Base-by-base conservation (phyloP, 2,113 vertebrate species). In the Grantiella picta region DNA sequence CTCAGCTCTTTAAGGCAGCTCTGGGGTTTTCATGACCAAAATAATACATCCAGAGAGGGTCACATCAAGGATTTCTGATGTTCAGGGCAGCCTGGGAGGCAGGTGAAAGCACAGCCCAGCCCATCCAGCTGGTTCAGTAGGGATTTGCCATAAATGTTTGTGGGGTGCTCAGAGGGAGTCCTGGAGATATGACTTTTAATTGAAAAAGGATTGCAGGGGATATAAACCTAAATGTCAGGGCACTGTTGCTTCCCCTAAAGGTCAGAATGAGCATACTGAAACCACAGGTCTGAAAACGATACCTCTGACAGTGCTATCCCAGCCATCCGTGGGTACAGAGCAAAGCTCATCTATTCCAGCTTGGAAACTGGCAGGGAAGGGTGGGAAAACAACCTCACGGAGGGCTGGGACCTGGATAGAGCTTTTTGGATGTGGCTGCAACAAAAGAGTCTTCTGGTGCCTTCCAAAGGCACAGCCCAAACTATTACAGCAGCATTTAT, bases 161-260 rank as follows among this genome's bases (percentile, higher is more conserved):
- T 8, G 11, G 65, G 73, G 35, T n/a, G 33, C 61, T 94, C 87
- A 42, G 68, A 91, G 36, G 80, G 36, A 72, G 23, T 82, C 80
- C 91, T 61, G 27, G 44, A 53, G n/a, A 76, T 60, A 33, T 4
- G 72, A 94, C 45, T 85, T 97, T 91, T 95, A 97, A 95, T 95
- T 95, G 91, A 94, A 93, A 91, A 91, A 31, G 61, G 75, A 94
- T 92, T 94, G 68, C 31, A 77, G 86, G 38, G 77, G 83, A 94
- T 86, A 96, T 76, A 84, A 96, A 93, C 70, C 64, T 49, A 97
- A 96, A 95, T 93, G 86, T 94, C 92, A 95, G 94, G 64, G 38
- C 75, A 69, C 38, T 75, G 66, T 69, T 93, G n/a, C 71, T 90
- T 90, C 64, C 60, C 91, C 91, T 95, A 94, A 94, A 97, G 94